Percentiles rank a stretch among this genome's conserved stretches.
Conservation (phyloP, 2,113 vertebrate genomes). For the Ovibos moschatus region DNA sequence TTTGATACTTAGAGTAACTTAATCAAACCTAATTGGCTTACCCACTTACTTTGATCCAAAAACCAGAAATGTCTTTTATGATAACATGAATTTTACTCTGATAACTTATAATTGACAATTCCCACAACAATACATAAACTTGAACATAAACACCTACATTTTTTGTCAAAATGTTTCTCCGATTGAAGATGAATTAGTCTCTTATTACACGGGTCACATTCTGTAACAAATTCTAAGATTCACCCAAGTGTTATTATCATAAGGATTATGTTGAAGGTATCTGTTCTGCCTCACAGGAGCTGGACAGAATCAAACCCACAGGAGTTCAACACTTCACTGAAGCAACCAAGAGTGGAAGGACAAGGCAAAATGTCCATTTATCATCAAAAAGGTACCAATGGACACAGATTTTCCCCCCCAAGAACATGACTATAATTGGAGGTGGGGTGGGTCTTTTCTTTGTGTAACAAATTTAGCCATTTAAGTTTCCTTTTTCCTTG, state of each 20-base stretch:
- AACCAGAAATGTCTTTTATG: background rate
- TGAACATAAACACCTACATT: conserved; percentile 42
- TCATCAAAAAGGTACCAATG: background rate
- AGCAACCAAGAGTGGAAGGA: background rate
- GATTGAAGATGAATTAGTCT: conserved; percentile 21
- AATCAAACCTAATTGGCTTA: conserved; percentile 22
- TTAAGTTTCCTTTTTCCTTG: background rate
- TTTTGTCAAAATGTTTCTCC: conserved; percentile 47
- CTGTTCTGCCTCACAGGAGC: background rate
- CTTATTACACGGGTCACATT: background rate
- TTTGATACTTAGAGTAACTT: background rate
- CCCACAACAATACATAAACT: background rate
- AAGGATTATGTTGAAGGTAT: background rate
- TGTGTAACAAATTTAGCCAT: background rate
- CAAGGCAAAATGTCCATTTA: background rate
- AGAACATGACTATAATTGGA: background rate
- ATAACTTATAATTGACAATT: conserved; percentile 36
- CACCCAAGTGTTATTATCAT: background rate
- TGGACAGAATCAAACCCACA: background rate
- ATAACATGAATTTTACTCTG: background rate
- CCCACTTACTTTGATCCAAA: background rate
- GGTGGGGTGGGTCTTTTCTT: background rate
- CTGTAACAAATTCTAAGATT: background rate
- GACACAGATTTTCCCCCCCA: background rate
- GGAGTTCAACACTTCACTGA: background rate